A percentile compares a stretch with the other conserved stretches of the same genome.
These are phyloP conservation scores for Teinopalpus imperialis DNA, from an alignment of 2,888 invertebrate species.

Conservation along the genomic window DNA sequence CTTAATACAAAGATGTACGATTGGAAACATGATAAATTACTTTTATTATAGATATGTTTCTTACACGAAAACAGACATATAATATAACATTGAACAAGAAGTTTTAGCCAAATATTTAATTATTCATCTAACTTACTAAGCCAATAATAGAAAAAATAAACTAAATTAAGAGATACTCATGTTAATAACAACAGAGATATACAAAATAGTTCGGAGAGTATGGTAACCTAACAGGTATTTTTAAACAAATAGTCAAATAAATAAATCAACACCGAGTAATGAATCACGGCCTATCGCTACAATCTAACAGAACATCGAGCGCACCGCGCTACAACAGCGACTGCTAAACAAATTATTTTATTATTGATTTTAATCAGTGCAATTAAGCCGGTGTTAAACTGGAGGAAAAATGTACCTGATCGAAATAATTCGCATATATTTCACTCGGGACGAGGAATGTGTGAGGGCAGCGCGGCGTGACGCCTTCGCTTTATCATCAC, in stretches of 20 bases:
- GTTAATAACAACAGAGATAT: conserved; percentile 11
- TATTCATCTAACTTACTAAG: not conserved
- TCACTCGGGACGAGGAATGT: conserved; percentile 45
- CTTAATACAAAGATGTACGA: no score
- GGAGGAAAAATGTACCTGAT: conserved; percentile 49
- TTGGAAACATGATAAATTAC: no score
- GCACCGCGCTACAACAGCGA: conserved; percentile 27
- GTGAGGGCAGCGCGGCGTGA: conserved; percentile 46
- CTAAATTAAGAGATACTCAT: conserved; percentile 4
- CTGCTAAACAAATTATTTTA: conserved; percentile 59
- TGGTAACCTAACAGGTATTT: conserved; percentile 5
- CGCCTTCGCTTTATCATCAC: conserved; percentile 48
- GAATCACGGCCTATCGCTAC: conserved; percentile 22
- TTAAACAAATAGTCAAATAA: conserved; percentile 8
- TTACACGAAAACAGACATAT: no score
- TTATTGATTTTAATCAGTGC: conserved; percentile 51
- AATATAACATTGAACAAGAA: no score
- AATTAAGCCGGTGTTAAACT: conserved; percentile 54
- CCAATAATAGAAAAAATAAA: not conserved
- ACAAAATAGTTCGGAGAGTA: conserved; percentile 2
- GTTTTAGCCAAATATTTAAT: no score
- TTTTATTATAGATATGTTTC: no score
- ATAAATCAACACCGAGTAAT: conserved; percentile 27
- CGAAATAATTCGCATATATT: conserved; percentile 53
- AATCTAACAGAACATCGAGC: conserved; percentile 20